Evolutionary conservation across 2,113 vertebrate genomes (phyloP).

Genomic region (Candoia aspera): DNA sequence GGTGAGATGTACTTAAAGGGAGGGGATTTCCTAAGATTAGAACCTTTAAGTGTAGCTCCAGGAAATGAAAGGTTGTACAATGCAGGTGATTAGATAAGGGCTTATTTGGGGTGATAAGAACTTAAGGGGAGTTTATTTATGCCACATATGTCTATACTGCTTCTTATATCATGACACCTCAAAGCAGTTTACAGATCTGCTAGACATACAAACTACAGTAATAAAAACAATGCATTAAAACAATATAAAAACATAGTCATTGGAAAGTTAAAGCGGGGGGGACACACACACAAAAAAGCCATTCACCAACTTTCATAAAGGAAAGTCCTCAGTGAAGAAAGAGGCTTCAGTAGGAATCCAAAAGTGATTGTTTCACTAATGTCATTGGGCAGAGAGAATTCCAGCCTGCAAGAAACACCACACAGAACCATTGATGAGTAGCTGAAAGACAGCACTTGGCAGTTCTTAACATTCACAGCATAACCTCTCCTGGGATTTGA

Average conservation of each 20-base stretch:
- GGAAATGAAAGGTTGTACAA: background rate
- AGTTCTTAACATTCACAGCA: background rate
- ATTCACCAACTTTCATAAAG: background rate
- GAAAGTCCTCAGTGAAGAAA: background rate
- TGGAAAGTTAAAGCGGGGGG: background rate
- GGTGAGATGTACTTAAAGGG: background rate
- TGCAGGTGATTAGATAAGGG: background rate
- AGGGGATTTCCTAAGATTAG: background rate
- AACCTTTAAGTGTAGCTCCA: background rate
- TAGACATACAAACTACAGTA: background rate
- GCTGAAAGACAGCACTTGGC: background rate
- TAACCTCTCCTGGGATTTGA: background rate
- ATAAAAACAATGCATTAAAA: background rate
- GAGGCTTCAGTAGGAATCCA: background rate
- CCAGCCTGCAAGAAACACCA: background rate
- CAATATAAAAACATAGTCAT: background rate
- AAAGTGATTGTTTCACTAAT: background rate
- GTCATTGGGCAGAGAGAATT: background rate
- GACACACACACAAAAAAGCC: background rate
- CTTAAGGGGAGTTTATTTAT: background rate
- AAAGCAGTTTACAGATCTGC: background rate
- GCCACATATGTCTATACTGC: background rate
- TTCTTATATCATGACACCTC: background rate
- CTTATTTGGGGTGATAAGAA: background rate
- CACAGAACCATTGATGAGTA: background rate